Base-by-base conservation (phyloP, 1,140 invertebrate genomes). In the Atta colombica region DNA sequence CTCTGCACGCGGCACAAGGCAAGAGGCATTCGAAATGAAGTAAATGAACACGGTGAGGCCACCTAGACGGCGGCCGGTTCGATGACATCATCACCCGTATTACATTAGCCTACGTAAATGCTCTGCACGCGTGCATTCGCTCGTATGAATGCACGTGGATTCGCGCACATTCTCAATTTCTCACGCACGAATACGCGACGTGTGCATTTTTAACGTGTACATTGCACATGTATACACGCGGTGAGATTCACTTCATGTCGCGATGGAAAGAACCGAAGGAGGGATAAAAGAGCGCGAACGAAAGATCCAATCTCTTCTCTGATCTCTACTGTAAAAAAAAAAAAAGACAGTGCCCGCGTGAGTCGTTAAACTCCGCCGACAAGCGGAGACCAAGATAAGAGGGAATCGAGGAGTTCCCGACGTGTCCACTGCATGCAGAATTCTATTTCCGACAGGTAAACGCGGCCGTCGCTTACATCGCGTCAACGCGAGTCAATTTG, bases 51-150 rank as follows among this genome's bases (percentile, higher is more conserved):
- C 63, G 53, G 28, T 49, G 51, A 55, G 77, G 53, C 68, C 77
- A 85, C 89, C 89, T 88, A 81, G 55, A n/a, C 72, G 55, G 31
- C 51, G 66, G 63, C 49, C 66, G 51, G 63, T 82, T 88, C 77
- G 88, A 81, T 93, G 93, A 94, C 93, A 93, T 94, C 92, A 93
- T 81, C 88, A 88, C 88, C 84, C 81, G 63, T 92, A 93, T 92
- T 93, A 93, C 91, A 92, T 93, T 93, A 90, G 90, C 92, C 92
- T 92, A 89, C 92, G 92, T 93, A 92, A 93, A 93, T 88, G 90
- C 89, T 92, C 88, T 86, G 78, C 45, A 53, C 39, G 51, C 25
- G 75, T 28, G 63, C 65, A 71, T 68, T 45, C 58, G 12, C 65
- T 53, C 31, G 39, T 35, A 35, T 51, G 35, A 69, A 55, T 60